Conservation (phyloP, 35 echinoderm and acorn worm species). For the Apostichopus japonicus region DNA sequence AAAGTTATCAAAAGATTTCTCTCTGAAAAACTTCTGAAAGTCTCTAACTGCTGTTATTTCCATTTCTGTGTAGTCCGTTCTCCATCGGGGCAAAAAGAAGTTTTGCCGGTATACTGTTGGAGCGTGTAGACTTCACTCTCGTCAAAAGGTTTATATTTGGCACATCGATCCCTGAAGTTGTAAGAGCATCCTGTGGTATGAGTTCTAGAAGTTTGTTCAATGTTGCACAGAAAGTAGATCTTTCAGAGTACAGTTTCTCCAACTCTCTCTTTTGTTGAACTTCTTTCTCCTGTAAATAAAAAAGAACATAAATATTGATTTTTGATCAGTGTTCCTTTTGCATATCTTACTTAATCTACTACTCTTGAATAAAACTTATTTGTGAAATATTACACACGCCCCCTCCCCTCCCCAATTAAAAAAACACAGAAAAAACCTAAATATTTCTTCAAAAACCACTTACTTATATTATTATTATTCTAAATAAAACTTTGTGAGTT, state of each 20-base stretch:
- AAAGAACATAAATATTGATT: neutral
- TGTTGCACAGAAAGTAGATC: neutral
- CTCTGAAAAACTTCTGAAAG: too few relatives aligned
- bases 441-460: too few relatives aligned
- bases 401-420: neutral
- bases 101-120: neutral
- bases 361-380: neutral
- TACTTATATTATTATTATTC: too few relatives aligned
- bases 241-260: slow-evolving; percentile 9
- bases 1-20: too few relatives aligned
- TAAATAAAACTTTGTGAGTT: too few relatives aligned
- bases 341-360: too few relatives aligned
- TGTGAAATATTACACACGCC: neutral
- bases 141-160: neutral
- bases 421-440: too few relatives aligned
- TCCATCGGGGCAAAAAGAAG: neutral
- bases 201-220: slow-evolving; percentile 45
- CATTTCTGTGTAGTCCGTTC: neutral
- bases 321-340: too few relatives aligned
- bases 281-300: slow-evolving; percentile 16
- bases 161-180: neutral
- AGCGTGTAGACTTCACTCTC: neutral
- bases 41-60: neutral
- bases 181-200: neutral
- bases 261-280: slow-evolving; percentile 13